phyloP scores from a whole-genome alignment of 2,797 vertebrate species.

The Melanotaenia boesemani region DNA sequence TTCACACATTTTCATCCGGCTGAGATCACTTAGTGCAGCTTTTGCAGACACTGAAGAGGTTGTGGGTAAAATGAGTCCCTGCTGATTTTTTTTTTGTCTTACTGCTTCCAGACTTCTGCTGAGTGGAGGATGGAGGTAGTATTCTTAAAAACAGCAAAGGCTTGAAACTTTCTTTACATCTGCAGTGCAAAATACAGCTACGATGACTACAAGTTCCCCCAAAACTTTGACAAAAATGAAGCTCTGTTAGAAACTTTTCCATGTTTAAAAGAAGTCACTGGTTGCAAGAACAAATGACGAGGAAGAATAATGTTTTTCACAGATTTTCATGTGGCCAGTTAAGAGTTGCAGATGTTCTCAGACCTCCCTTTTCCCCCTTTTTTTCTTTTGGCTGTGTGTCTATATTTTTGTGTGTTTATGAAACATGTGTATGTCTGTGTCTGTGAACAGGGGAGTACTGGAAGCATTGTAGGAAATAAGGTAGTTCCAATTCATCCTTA shows the following conservation, averaged over 20 bases:
- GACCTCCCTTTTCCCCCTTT: background rate
- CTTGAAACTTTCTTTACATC: background rate
- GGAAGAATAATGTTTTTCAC: slow-evolving; percentile 52
- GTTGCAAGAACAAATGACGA: slow-evolving; percentile 48
- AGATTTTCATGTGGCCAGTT: slow-evolving; percentile 55
- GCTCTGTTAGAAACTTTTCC: slow-evolving; percentile 19
- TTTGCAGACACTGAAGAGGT: slow-evolving; percentile 28
- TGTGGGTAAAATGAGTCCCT: slow-evolving; percentile 20
- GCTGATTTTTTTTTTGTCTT: slow-evolving; percentile 13
- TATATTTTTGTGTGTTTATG: slow-evolving; percentile 4
- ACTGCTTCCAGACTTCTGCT: slow-evolving; percentile 20
- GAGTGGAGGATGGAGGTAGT: slow-evolving; percentile 9
- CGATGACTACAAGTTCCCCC: background rate
- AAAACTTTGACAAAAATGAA: slow-evolving; percentile 33
- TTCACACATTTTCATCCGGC: slow-evolving; percentile 65
- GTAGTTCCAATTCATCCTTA: slow-evolving; percentile 32
- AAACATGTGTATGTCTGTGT: background rate
- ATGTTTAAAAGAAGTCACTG: slow-evolving; percentile 39
- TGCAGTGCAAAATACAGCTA: background rate
- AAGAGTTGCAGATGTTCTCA: slow-evolving; percentile 51
- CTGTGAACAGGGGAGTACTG: slow-evolving; percentile 18
- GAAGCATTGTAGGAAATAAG: slow-evolving; percentile 43
- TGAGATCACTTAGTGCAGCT: slow-evolving; percentile 38
- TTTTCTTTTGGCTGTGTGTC: slow-evolving; percentile 25
- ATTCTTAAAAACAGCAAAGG: slow-evolving; percentile 15